Base-by-base conservation (phyloP, 2,888 invertebrate species). In the Agelastica alni region DNA sequence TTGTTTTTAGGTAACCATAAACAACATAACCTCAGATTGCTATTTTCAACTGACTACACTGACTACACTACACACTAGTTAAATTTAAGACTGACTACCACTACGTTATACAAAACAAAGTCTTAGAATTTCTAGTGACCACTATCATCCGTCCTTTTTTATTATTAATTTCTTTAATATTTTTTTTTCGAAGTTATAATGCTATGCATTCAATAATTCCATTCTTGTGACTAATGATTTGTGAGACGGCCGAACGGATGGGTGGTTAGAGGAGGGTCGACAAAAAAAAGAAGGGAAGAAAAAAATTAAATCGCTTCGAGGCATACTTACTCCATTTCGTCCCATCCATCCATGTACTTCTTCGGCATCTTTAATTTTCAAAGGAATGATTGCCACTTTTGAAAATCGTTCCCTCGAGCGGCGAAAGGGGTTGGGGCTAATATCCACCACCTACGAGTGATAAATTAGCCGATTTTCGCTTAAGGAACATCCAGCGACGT, bases 361-460 rank as follows among this genome's bases (percentile, higher is more conserved):
- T 44, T 48, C 41, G 56, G 56, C 53, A 58, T 60, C 58, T 58
- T 54, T 60, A 60, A 60, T 60, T 60, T 56, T 58, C 41, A 56
- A 52, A 42, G 56, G 60, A 47, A 60, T 60, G 60, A 60, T 60
- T 60, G 60, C 58, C 60, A 58, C 58, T 60, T 58, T 52, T 41
- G 45, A 49, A 54, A 58, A 58, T 60, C 58, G 60, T 48, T 42
- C 47, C 58, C 54, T 31, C 7, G 5, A 30, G 48, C 39, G 30
- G n/a, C n/a, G 9, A 16, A 32, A 34, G 43, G 51, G 43, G 28
- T 34, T 22, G 26, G 22, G 43, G 39, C 48, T 36, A 46, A 34
- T 53, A 46, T 46, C 22, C 10, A 16, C 41, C 51, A 42, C 17
- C 44, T 26, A 37, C 17, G 14, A 22, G 51, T 51, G 51, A 51